Percentiles rank a stretch among this genome's conserved stretches.
phyloP scores from a whole-genome alignment of 2,888 invertebrate genomes.

The Dioctria linearis region DNA sequence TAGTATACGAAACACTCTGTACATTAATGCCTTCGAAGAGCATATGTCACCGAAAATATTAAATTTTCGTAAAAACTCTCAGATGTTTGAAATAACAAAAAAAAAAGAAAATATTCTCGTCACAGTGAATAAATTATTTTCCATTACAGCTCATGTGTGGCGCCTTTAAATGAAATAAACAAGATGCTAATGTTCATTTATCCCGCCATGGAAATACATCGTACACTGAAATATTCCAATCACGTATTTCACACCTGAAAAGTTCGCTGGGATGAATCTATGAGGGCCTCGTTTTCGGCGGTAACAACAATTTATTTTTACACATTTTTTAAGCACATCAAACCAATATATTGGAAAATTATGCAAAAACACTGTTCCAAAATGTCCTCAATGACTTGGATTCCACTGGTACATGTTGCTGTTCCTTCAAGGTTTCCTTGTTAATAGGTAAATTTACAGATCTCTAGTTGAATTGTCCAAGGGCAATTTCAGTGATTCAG shows the following conservation, averaged over 20 bases:
- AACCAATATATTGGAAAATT: constrained; percentile 37
- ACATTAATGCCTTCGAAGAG: too few species aligned
- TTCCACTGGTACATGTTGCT: too few species aligned
- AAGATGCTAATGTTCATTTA: constrained; percentile 22
- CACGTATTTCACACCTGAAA: constrained; percentile 13
- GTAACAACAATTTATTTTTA: constrained; percentile 18
- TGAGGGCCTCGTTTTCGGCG: not conserved
- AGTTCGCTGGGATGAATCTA: not conserved
- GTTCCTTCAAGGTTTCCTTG: too few species aligned
- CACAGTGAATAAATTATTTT: too few species aligned
- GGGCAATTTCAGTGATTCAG: constrained; percentile 6
- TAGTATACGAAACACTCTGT: too few species aligned
- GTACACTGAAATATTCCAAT: not conserved
- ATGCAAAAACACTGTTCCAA: constrained; percentile 13
- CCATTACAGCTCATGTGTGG: too few species aligned
- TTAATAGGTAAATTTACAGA: too few species aligned
- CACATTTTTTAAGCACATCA: constrained; percentile 20
- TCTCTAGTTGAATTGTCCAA: not conserved
- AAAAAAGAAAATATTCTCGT: too few species aligned
- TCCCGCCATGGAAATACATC: constrained; percentile 18
- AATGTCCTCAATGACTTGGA: constrained; percentile 14
- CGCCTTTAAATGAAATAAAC: constrained; percentile 25
- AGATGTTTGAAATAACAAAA: too few species aligned
- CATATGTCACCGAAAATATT: too few species aligned
- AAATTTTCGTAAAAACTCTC: too few species aligned